Evolutionary conservation across 2,888 invertebrate species (phyloP).

Genomic region (Polymixis lichenea): DNA sequence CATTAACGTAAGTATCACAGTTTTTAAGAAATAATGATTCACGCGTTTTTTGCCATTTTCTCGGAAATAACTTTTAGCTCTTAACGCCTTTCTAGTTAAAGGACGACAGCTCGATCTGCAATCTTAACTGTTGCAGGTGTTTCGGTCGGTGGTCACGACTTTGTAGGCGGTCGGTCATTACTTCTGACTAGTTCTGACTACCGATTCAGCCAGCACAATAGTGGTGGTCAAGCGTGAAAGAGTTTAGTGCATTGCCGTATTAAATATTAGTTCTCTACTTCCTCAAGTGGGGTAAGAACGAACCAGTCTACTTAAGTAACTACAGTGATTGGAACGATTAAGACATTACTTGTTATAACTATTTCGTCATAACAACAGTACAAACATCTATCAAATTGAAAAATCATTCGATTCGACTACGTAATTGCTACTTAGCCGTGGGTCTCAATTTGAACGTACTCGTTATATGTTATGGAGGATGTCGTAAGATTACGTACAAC

Average conservation of each 20-base stretch:
- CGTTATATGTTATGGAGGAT: conserved; percentile 17
- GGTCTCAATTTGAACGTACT: conserved; percentile 1
- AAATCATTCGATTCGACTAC: neutral
- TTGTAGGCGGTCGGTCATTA: neutral
- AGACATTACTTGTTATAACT: neutral
- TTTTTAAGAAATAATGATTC: too few species aligned
- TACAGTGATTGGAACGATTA: neutral
- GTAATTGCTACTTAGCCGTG: neutral
- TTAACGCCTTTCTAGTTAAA: too few species aligned
- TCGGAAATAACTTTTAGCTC: too few species aligned
- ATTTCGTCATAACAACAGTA: neutral
- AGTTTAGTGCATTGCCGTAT: conserved; percentile 5
- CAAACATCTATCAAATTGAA: neutral
- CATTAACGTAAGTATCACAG: too few species aligned
- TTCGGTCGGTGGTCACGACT: neutral
- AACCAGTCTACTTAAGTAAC: neutral
- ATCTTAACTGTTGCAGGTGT: neutral
- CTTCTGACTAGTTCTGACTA: neutral
- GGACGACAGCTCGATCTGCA: too few species aligned
- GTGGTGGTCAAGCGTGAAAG: conserved; percentile 19
- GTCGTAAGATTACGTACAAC: conserved; percentile 20
- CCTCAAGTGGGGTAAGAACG: neutral
- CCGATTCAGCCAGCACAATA: neutral
- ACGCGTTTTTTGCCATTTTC: too few species aligned
- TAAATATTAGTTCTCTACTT: neutral